phyloP scores from a whole-genome alignment of 53 echinoderm and acorn worm genomes.

The Henricia sp. region DNA sequence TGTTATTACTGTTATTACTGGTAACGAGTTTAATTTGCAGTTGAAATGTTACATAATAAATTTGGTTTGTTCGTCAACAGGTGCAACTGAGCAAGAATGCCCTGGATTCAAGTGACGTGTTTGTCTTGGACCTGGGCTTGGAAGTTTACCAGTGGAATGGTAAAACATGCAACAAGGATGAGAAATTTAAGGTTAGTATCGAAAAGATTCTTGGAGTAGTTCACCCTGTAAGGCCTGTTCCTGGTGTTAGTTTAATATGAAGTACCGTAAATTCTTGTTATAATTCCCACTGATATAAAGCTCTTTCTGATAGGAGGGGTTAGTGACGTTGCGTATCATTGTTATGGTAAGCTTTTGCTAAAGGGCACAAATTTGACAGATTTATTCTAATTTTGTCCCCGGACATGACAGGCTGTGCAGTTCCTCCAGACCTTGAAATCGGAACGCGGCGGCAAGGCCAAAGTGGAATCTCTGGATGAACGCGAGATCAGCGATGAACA shows the following conservation, averaged over 20 bases:
- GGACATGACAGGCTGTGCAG: slow-evolving; percentile 74
- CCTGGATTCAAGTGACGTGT: slow-evolving; percentile 65
- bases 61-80: slow-evolving; percentile 22
- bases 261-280: no score
- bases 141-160: slow-evolving; percentile 76
- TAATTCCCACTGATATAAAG: no score
- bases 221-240: no score
- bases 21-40: no score
- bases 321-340: no score
- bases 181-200: slow-evolving; percentile 66
- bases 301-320: no score
- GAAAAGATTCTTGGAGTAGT: neutral
- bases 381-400: no score
- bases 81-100: slow-evolving; percentile 26
- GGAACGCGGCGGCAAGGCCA: slow-evolving; percentile 73
- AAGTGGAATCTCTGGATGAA: slow-evolving; percentile 73
- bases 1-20: no score
- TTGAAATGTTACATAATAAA: no score
- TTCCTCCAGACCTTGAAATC: slow-evolving; percentile 70
- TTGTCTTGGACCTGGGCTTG: slow-evolving; percentile 72
- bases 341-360: no score
- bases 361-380: no score
- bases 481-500: slow-evolving; percentile 38
- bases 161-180: slow-evolving; percentile 49
- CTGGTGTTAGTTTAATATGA: no score